A percentile compares a stretch with the other conserved stretches of the same genome.
phyloP scores from a whole-genome alignment of 2,797 vertebrate species.

The Gadopsis bispinosus region DNA sequence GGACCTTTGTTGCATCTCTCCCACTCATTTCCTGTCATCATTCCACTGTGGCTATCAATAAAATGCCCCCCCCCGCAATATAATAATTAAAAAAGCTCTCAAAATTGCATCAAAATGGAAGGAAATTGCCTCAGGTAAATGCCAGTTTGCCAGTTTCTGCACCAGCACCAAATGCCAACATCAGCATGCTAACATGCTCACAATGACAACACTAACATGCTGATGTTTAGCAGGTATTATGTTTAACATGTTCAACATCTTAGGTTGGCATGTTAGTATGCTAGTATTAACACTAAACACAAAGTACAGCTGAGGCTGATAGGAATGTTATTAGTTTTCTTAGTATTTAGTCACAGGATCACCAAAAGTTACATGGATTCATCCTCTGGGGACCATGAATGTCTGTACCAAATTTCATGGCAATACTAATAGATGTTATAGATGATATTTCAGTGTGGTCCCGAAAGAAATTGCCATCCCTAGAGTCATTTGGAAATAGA shows the following conservation, averaged over 20 bases:
- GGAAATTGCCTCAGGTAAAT: neutral
- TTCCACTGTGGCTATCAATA: neutral
- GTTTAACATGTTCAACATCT: neutral
- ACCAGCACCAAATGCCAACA: too few relatives aligned
- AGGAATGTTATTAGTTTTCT: neutral
- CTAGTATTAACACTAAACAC: too few relatives aligned
- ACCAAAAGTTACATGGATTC: neutral
- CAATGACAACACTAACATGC: too few relatives aligned
- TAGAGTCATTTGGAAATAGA: neutral
- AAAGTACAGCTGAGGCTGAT: too few relatives aligned
- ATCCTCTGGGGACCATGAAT: neutral
- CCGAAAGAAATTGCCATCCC: neutral
- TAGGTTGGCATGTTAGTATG: neutral
- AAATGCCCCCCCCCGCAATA: neutral
- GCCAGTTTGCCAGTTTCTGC: neutral
- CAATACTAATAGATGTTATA: neutral
- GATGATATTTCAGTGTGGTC: neutral
- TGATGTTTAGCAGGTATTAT: neutral
- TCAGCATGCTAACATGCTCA: too few relatives aligned
- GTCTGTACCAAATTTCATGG: neutral
- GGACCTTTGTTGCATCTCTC: neutral
- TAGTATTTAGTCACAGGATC: neutral
- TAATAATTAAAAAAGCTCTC: neutral
- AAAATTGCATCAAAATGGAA: neutral
- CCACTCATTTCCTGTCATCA: neutral